Base-by-base conservation (phyloP, 1,140 invertebrate species). In the Teleopsis dalmanni region DNA sequence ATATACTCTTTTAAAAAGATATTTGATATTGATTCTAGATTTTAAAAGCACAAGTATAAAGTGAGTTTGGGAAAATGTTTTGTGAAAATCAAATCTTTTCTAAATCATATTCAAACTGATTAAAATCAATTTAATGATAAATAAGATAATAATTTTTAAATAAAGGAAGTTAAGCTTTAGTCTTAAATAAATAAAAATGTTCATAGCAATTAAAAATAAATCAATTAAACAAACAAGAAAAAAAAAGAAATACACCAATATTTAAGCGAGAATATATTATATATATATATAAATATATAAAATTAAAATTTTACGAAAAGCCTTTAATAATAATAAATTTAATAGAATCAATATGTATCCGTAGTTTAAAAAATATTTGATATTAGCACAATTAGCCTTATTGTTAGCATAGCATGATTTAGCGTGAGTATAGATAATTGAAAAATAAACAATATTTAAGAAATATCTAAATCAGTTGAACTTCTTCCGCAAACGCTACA, bases 201-300 rank as follows among this genome's bases (percentile, higher is more conserved):
- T 23, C 22, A 47, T 47, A 26, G 23, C 21, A 47, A 47, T 37
- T 36, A 52, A 18, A 40, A 53, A 47, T 46, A 49, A 34, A 22
- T 54, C 47, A 37, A 37, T 42, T 42, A 21, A 29, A 45, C 50
- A 50, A 22, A 56, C 47, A 37, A 37, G 42, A 46, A 21, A 29
- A 45, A 52, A 50, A 34, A 25, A 10, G 37, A 51, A 23, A 52
- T 25, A 51, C n/a, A 19, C 26, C 35, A 33, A 29, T 19, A 43
- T 43, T 43, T n/a, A n/a, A n/a, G n/a, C n/a, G 40, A 14, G 37
- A 27, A 42, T 25, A 7, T 19, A 37, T 14, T 5, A 43, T 56
- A 61, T 51, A 61, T 53, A 27, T 40, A 40, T 14, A 40, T 40
- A 40, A 41, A 37, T 21, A 22, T 41, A 31, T 48, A 48, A 44